Evolutionary conservation across 2,797 vertebrate species (phyloP), one percentile per base, ranked within the genome.

Genomic region (Protonibea diacanthus): DNA sequence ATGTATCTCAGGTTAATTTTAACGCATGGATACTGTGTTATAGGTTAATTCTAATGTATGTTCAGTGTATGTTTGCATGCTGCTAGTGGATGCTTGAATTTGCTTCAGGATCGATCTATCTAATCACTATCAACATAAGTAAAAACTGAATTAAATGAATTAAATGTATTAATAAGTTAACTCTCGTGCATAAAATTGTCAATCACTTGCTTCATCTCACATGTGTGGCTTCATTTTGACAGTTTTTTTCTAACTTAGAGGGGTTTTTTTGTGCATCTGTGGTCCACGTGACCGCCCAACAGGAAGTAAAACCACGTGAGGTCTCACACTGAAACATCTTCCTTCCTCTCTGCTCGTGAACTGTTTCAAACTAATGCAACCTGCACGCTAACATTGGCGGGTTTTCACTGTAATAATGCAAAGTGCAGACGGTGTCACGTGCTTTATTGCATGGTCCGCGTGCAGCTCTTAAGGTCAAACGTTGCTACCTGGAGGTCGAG

Each of bases 271-370:
- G 0, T 6, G 33, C 42, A 14, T 12, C 5, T 13, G 9, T 5
- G 33, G 23, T 1, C 12, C 79, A 86, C 56, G 79, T 83, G 78
- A 76, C 85, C 4, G 0, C 52, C 8, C 0, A 49, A 57, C 47
- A 60, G 85, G 83, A 88, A 86, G 77, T 66, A 42, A 20, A 57
- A 42, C 18, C 68, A 42, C 14, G 25, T 68, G 48, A 74, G 17
- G 18, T 4, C 5, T 1, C 3, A 11, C 21, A 25, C 17, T 33
- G 4, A 55, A 51, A 55, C 23, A 1, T 51, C 11, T 51, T 40
- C 2, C 33, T 55, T 51, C 5, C 4, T 17, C 45, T 78, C 17
- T 23, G 33, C 13, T 15, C 1, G 4, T 1, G 6, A 21, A 8
- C 1, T 0, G 5, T 25, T 61, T 57, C 2, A n/a, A 3, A 27